phyloP scores from a whole-genome alignment of 2,888 invertebrate species.

The Eumacrocentrus americanus region DNA sequence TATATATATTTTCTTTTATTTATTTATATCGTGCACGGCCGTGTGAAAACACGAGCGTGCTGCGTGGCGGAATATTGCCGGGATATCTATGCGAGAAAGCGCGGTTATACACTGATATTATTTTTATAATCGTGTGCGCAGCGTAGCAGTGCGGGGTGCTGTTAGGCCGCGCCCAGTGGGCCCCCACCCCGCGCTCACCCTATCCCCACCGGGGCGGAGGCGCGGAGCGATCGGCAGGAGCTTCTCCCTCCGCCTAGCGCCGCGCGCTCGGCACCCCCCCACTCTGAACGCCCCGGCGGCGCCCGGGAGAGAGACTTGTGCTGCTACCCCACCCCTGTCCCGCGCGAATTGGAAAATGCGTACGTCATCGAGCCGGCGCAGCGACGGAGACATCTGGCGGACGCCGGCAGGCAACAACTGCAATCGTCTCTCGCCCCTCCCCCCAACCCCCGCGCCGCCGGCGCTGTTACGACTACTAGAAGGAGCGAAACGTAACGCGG shows the following conservation, averaged over 20 bases:
- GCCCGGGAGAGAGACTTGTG: slow-evolving; percentile 34
- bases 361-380: slow-evolving; percentile 43
- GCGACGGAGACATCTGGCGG: slow-evolving; percentile 48
- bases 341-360: slow-evolving; percentile 40
- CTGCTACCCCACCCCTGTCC: slow-evolving; percentile 32
- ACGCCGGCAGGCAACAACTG: slow-evolving; percentile 46
- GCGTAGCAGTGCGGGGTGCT: slow-evolving; percentile 57
- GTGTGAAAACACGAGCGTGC: slow-evolving; percentile 37
- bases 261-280: slow-evolving; percentile 24
- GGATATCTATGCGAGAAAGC: slow-evolving; percentile 53
- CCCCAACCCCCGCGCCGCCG: slow-evolving; percentile 17
- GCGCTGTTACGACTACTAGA: slow-evolving; percentile 17
- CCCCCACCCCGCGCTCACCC: slow-evolving; percentile 47
- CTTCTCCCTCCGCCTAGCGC: slow-evolving; percentile 2
- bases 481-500: slow-evolving; percentile 21
- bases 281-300: slow-evolving; percentile 32
- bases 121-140: slow-evolving; percentile 59
- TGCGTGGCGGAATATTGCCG: slow-evolving; percentile 42
- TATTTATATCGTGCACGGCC: slow-evolving; percentile 19
- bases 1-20: too few species aligned
- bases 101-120: slow-evolving; percentile 51
- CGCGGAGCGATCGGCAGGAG: slow-evolving; percentile 7
- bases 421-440: slow-evolving; percentile 30
- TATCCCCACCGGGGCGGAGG: slow-evolving; percentile 30
- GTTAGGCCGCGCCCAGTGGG: slow-evolving; percentile 61